Evolutionary conservation across 37 sponge, comb jelly and placozoan species (phyloP).

Genomic region (Diacarnus erythraeanus): DNA sequence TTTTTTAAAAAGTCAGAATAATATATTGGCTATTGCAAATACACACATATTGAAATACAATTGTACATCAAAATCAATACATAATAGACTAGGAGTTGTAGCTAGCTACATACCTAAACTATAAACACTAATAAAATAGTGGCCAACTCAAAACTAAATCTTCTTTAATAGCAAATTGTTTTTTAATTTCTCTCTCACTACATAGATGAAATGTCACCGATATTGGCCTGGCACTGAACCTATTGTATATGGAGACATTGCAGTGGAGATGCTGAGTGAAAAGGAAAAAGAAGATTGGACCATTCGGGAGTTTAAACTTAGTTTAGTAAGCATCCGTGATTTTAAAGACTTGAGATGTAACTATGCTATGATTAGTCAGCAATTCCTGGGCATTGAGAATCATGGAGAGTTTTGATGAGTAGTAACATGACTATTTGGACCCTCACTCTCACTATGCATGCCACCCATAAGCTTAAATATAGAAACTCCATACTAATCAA

Average conservation of each 20-base stretch:
- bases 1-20: too few species aligned
- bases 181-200: not conserved
- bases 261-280: slow-evolving; percentile 68
- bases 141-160: not conserved
- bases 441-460: too few species aligned
- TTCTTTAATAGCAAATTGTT: not conserved
- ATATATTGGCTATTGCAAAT: too few species aligned
- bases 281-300: slow-evolving; percentile 76
- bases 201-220: slow-evolving; percentile 86
- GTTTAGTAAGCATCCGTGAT: not conserved
- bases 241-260: slow-evolving; percentile 70
- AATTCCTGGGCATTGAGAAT: not conserved
- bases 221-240: slow-evolving; percentile 83
- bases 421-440: not conserved
- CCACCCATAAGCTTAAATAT: too few species aligned
- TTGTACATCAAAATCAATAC: too few species aligned
- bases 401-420: too few species aligned
- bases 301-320: slow-evolving; percentile 61
- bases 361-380: not conserved
- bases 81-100: too few species aligned
- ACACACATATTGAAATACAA: too few species aligned
- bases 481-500: not conserved
- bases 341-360: not conserved
- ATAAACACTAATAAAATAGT: not conserved
- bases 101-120: not conserved